These are phyloP conservation scores for Leucoma salicis DNA, from an alignment of 2,888 invertebrate species.

Conservation along the genomic window DNA sequence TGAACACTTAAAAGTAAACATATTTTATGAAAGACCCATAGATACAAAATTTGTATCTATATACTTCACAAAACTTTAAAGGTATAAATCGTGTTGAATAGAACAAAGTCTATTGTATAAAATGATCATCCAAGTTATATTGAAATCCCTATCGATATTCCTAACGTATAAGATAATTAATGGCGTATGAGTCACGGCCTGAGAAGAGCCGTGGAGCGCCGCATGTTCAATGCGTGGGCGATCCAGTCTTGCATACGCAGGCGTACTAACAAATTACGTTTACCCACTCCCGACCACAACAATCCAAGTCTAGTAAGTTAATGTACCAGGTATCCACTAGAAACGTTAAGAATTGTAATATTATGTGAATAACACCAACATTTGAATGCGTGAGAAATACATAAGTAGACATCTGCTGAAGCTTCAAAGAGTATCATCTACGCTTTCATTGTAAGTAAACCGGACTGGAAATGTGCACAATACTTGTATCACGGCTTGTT, in stretches of 20 bases:
- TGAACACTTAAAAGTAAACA: too few species aligned
- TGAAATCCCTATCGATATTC: slow-evolving; percentile 29
- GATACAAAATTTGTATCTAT: too few species aligned
- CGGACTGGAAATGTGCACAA: slow-evolving; percentile 3
- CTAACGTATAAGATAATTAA: slow-evolving; percentile 51
- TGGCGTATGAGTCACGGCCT: slow-evolving; percentile 60
- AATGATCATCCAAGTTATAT: slow-evolving; percentile 10
- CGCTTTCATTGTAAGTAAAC: slow-evolving; percentile 14
- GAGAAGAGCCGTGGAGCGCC: slow-evolving; percentile 48
- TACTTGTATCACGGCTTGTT: slow-evolving; percentile 2
- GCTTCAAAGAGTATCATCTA: slow-evolving; percentile 17
- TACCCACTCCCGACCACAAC: slow-evolving; percentile 48
- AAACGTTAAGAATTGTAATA: slow-evolving; percentile 27
- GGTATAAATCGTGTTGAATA: too few species aligned
- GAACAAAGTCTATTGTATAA: too few species aligned
- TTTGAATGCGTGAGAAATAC: slow-evolving; percentile 35
- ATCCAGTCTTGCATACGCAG: slow-evolving; percentile 53
- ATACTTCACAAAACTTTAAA: too few species aligned
- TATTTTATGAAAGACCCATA: too few species aligned
- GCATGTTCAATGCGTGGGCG: slow-evolving; percentile 57
- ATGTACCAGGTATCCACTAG: slow-evolving; percentile 17
- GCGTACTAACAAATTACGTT: slow-evolving; percentile 68
- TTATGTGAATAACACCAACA: slow-evolving; percentile 27
- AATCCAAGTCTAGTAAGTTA: slow-evolving; percentile 31
- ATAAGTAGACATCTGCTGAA: slow-evolving; percentile 22